Conservation (phyloP, 2,888 invertebrate genomes). For the Caenorhabditis sulstoni region DNA sequence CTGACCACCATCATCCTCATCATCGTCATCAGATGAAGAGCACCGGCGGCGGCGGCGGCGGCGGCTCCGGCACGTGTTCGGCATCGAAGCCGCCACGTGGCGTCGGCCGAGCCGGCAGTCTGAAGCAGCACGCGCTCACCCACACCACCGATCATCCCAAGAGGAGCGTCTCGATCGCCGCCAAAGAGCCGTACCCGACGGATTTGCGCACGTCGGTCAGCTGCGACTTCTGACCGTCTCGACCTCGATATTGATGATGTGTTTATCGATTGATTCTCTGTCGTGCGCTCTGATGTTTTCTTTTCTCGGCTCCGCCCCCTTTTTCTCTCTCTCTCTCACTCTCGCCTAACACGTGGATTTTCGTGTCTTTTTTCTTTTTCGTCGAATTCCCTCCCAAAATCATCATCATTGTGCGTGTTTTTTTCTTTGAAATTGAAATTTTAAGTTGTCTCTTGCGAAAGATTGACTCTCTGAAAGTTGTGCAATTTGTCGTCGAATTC, state of each 20-base stretch:
- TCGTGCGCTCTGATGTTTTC: not conserved
- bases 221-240: slow-evolving; percentile 67
- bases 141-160: slow-evolving; percentile 72
- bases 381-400: not conserved
- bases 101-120: slow-evolving; percentile 58
- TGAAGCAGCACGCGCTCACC: slow-evolving; percentile 67
- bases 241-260: too few relatives aligned
- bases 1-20: too few relatives aligned
- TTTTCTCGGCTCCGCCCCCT: slow-evolving; percentile 9
- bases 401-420: too few relatives aligned
- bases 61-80: not conserved
- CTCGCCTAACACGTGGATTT: slow-evolving; percentile 33
- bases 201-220: slow-evolving; percentile 68
- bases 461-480: too few relatives aligned
- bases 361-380: slow-evolving; percentile 9
- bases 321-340: slow-evolving; percentile 9
- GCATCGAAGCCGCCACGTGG: slow-evolving; percentile 45
- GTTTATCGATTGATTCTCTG: not conserved
- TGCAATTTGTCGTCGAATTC: not conserved
- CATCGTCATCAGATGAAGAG: too few relatives aligned
- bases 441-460: too few relatives aligned
- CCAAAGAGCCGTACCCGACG: slow-evolving; percentile 57
- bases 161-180: slow-evolving; percentile 54
- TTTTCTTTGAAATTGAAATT: too few relatives aligned
- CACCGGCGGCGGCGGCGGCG: slow-evolving; percentile 25